These are phyloP conservation scores for Bostrychus sinensis DNA, from an alignment of 2,113 vertebrate genomes.

Conservation along the genomic window DNA sequence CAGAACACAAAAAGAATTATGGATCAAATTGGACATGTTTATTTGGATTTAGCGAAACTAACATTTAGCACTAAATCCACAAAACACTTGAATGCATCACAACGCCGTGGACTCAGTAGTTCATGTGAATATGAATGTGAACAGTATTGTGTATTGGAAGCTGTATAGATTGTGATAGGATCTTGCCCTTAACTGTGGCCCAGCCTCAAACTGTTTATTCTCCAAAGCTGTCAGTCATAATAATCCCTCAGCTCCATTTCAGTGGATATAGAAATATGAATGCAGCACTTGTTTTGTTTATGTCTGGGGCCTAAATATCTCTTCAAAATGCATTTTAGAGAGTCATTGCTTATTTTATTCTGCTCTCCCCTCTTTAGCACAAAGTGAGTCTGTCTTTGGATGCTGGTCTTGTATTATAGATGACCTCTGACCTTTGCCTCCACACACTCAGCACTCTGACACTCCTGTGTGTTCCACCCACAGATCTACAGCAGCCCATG, in stretches of 20 bases:
- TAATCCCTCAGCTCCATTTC: neutral
- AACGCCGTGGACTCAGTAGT: too few species aligned
- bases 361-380: neutral
- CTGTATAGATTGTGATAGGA: neutral
- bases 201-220: neutral
- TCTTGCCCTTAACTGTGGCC: neutral
- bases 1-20: too few species aligned
- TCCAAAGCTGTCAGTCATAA: neutral
- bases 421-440: neutral
- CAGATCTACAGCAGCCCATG: slow-evolving; percentile 74
- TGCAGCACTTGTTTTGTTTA: neutral
- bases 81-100: neutral
- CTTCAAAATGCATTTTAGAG: neutral
- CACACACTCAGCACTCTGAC: slow-evolving; percentile 6
- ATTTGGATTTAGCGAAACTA: too few species aligned
- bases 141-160: neutral
- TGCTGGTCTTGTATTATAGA: neutral
- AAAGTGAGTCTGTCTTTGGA: neutral
- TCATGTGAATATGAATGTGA: neutral
- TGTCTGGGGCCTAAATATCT: neutral
- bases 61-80: neutral
- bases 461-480: slow-evolving; percentile 10
- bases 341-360: too few species aligned
- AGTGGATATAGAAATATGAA: neutral
- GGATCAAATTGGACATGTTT: too few species aligned